Conservation (phyloP, 1,140 invertebrate species). For the Panagrolaimus sp. region DNA sequence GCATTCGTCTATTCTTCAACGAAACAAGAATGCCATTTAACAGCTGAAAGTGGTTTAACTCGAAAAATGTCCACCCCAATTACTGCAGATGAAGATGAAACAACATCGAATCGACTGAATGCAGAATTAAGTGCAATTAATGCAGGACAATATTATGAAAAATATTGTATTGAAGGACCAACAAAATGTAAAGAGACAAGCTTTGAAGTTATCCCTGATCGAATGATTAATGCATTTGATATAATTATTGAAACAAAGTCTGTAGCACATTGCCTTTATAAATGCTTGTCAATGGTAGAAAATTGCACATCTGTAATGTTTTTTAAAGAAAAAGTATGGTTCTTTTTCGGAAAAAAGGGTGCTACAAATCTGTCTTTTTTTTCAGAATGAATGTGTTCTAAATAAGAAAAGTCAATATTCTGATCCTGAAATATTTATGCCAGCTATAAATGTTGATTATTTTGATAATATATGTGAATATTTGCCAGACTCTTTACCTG, state of each 20-base stretch:
- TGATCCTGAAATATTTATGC: conserved; percentile 44
- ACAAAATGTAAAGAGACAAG: conserved; percentile 40
- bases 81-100: conserved; percentile 13
- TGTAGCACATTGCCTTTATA: conserved; percentile 31
- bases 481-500: neutral
- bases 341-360: no score
- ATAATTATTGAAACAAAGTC: conserved; percentile 4
- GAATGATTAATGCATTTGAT: conserved; percentile 39
- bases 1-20: conserved; percentile 48
- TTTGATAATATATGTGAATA: conserved; percentile 56
- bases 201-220: conserved; percentile 46
- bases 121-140: conserved; percentile 46
- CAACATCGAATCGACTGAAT: conserved; percentile 24
- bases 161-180: conserved; percentile 42
- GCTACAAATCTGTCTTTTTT: neutral
- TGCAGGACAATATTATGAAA: conserved; percentile 51
- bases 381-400: conserved; percentile 53
- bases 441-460: conserved; percentile 45
- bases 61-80: neutral
- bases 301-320: conserved; percentile 45
- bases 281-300: conserved; percentile 30
- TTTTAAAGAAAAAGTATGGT: conserved; percentile 22
- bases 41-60: conserved; percentile 42
- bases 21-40: conserved; percentile 48
- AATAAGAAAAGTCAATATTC: conserved; percentile 48